Base-by-base conservation (phyloP, 2,888 invertebrate species). In the Scaptomyza flava region DNA sequence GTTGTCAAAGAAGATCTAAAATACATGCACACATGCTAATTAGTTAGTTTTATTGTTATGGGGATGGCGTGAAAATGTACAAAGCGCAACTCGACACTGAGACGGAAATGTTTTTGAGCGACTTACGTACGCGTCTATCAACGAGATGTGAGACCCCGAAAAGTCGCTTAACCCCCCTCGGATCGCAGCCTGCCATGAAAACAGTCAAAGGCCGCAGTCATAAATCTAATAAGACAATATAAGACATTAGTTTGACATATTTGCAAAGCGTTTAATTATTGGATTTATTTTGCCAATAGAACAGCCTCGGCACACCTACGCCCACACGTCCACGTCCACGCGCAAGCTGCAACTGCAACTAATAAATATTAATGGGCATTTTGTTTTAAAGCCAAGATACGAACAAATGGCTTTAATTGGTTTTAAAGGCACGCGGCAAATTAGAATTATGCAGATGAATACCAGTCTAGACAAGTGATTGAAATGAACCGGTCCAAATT, bases 341-440 rank as follows among this genome's bases (percentile, higher is more conserved):
- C 45, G 8, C n/a, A 64, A 38, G 38, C 38, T 42, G 45, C 36
- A 61, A 54, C 54, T 52, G 60, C 54, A 54, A 41, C 69, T 83
- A 68, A 82, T 87, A 77, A 89, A 87, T 89, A 87, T 82, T 89
- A 76, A 87, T 80, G 56, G 46, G 52, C 41, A 17, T 41, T 53
- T 59, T 58, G 62, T 69, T 68, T 73, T 71, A 57, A 68, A 74
- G 59, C 64, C 77, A 77, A 66, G 64, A 67, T 52, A 61, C 45
- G 6, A 53, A 23, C 63, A 38, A 75, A 46, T 52, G 56, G 50
- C 52, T 64, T 57, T 51, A 68, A 66, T 69, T 67, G 59, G 48
- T 64, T 52, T 38, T 65, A 78, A 59, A 58, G 63, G 47, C 72
- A 63, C 47, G 66, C 54, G 61, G 63, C 65, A 69, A 82, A 80